Percentiles rank a stretch among this genome's conserved stretches.
Evolutionary conservation across 2,888 invertebrate genomes (phyloP).

Genomic region (Toxonevra muliebris): DNA sequence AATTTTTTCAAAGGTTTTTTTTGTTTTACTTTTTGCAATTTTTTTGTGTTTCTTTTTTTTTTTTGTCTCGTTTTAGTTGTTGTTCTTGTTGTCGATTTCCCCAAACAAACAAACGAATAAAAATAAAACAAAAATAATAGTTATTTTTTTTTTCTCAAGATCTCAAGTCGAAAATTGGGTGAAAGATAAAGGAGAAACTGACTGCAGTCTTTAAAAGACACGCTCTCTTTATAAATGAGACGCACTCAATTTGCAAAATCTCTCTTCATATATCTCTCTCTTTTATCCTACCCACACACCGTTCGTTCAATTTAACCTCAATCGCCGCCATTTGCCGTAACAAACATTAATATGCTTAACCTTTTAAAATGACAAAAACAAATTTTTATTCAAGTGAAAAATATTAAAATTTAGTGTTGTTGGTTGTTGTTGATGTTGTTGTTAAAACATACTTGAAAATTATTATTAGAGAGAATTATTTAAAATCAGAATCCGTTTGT

Average conservation of each 20-base stretch:
- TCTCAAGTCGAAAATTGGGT: slow-evolving; percentile 33
- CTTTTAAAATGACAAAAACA: slow-evolving; percentile 39
- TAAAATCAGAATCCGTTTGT: slow-evolving; percentile 27
- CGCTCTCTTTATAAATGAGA: no score
- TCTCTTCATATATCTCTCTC: slow-evolving; percentile 9
- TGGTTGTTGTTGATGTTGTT: slow-evolving; percentile 21
- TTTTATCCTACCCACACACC: not conserved
- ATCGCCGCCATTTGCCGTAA: not conserved
- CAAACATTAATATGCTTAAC: slow-evolving; percentile 10
- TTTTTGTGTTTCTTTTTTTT: slow-evolving; percentile 40
- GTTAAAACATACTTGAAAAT: slow-evolving; percentile 32
- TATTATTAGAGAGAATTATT: slow-evolving; percentile 24
- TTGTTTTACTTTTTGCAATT: slow-evolving; percentile 38
- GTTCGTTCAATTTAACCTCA: slow-evolving; percentile 7
- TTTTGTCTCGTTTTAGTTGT: slow-evolving; percentile 42
- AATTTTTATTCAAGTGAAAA: slow-evolving; percentile 45
- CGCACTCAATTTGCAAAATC: slow-evolving; percentile 4
- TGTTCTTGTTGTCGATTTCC: slow-evolving; percentile 31
- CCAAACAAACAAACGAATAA: not conserved
- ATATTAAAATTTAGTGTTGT: slow-evolving; percentile 37
- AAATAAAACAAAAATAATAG: slow-evolving; percentile 24
- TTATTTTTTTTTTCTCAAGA: slow-evolving; percentile 47
- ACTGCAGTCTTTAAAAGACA: not conserved
- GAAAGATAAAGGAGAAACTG: no score
- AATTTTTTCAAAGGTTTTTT: slow-evolving; percentile 43